phyloP scores from a whole-genome alignment of 2,888 invertebrate genomes.

The Epirrhoe tristata region DNA sequence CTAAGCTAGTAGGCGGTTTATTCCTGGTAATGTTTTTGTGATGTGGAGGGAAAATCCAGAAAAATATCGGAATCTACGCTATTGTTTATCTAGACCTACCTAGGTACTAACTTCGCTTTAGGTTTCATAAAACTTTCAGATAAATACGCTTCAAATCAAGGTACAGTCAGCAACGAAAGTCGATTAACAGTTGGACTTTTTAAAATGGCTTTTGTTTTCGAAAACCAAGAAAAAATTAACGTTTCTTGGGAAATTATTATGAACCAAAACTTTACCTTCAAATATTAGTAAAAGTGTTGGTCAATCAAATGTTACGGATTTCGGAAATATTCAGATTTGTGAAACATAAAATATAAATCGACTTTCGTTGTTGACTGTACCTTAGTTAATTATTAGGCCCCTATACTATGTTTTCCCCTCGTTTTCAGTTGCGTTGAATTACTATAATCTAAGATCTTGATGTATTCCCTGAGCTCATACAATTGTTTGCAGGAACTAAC shows the following conservation, averaged over 20 bases:
- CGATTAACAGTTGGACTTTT: no score
- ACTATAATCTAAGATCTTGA: conserved; percentile 52
- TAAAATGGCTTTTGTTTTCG: no score
- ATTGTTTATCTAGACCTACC: neutral
- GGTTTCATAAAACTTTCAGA: neutral
- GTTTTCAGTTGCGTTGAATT: conserved; percentile 28
- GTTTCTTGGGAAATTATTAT: no score
- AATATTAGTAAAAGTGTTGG: no score
- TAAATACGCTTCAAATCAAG: no score
- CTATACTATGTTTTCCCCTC: neutral
- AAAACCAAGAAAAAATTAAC: no score
- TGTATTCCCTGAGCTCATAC: conserved; percentile 55
- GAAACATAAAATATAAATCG: no score
- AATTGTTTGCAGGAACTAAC: conserved; percentile 62
- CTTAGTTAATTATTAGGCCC: neutral
- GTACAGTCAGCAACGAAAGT: no score
- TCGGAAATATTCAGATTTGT: no score
- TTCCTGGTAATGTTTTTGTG: neutral
- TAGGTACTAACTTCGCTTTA: neutral
- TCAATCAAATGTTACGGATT: no score
- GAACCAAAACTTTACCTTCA: no score
- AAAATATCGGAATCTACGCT: neutral
- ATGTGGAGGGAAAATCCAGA: conserved; percentile 1
- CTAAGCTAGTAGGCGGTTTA: neutral
- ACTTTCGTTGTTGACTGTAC: no score